A percentile compares a stretch with the other conserved stretches of the same genome.
Conservation (phyloP, 2,888 invertebrate genomes). For the Stramonita haemastoma region DNA sequence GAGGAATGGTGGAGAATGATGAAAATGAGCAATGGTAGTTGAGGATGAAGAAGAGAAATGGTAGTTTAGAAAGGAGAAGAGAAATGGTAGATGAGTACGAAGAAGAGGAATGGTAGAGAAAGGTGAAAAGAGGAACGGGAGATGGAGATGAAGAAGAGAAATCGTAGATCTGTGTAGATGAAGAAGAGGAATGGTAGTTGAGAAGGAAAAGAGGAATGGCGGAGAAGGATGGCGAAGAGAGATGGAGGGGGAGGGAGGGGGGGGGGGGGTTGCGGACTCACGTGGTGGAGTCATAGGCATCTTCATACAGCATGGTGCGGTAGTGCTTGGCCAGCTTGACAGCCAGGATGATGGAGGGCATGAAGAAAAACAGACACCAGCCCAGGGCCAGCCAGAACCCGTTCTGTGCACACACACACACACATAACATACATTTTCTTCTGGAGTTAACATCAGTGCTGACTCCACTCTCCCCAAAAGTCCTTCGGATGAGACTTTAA, state of each 20-base stretch:
- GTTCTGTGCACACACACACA: constrained; percentile 82
- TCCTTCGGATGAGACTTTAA: no score
- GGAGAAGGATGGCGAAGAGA: no score
- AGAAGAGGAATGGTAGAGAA: neutral
- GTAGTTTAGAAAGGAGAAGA: no score
- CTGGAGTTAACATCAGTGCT: no score
- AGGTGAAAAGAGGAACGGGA: no score
- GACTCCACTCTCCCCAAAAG: no score
- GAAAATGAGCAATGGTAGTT: neutral
- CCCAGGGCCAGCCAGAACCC: constrained; percentile 94
- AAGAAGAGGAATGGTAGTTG: no score
- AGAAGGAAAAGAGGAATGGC: no score
- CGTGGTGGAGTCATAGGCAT: constrained; percentile 29
- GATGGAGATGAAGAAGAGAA: no score
- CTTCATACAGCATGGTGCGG: constrained; percentile 48
- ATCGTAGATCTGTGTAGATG: no score
- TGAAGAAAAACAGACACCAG: constrained; percentile 88
- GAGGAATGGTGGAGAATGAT: no score
- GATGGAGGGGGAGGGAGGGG: neutral
- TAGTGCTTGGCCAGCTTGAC: constrained; percentile 83
- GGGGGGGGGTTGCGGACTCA: neutral
- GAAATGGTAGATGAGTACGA: neutral
- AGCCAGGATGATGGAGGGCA: constrained; percentile 87
- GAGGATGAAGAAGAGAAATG: neutral
- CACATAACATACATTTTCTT: neutral